These are phyloP conservation scores for Drosophila bocqueti DNA, from an alignment of 1,140 invertebrate species.

Conservation along the genomic window DNA sequence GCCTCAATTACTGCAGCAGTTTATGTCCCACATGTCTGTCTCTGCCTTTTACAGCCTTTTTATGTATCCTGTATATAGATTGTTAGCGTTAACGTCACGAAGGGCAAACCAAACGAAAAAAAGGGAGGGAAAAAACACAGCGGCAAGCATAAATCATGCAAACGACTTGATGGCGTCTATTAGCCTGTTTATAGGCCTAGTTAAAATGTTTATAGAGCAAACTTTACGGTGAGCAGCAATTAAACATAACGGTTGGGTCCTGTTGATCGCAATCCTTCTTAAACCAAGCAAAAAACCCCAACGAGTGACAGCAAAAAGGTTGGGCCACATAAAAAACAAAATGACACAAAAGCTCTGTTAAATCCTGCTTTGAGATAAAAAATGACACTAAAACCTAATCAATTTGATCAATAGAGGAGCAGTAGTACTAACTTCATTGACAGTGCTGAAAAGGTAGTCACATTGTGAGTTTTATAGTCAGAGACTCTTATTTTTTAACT, in stretches of 20 bases:
- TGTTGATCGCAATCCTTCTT: slow-evolving; percentile 35
- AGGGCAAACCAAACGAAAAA: slow-evolving; percentile 32
- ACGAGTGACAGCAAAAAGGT: slow-evolving; percentile 26
- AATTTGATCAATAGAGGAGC: slow-evolving; percentile 12
- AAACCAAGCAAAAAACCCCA: slow-evolving; percentile 6
- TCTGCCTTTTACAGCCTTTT: slow-evolving; percentile 64
- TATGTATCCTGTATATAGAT: slow-evolving; percentile 58
- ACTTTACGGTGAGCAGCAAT: slow-evolving; percentile 74
- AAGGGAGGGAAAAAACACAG: background rate
- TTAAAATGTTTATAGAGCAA: slow-evolving; percentile 75
- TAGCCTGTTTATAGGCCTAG: slow-evolving; percentile 71
- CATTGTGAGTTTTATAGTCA: background rate
- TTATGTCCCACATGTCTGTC: slow-evolving; percentile 63
- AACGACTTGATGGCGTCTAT: slow-evolving; percentile 75
- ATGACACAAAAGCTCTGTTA: background rate
- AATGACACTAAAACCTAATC: slow-evolving; percentile 17
- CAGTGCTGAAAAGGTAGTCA: slow-evolving; percentile 4
- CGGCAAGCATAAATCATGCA: slow-evolving; percentile 66
- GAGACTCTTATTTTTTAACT: too few species aligned
- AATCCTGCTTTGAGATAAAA: background rate
- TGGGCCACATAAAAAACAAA: slow-evolving; percentile 16
- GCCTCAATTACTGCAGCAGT: slow-evolving; percentile 72
- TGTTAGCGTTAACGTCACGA: slow-evolving; percentile 59
- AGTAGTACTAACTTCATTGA: slow-evolving; percentile 36
- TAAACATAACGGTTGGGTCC: slow-evolving; percentile 56